Conservation (phyloP, 2,888 invertebrate species). For the Agrenia bidenticulata region DNA sequence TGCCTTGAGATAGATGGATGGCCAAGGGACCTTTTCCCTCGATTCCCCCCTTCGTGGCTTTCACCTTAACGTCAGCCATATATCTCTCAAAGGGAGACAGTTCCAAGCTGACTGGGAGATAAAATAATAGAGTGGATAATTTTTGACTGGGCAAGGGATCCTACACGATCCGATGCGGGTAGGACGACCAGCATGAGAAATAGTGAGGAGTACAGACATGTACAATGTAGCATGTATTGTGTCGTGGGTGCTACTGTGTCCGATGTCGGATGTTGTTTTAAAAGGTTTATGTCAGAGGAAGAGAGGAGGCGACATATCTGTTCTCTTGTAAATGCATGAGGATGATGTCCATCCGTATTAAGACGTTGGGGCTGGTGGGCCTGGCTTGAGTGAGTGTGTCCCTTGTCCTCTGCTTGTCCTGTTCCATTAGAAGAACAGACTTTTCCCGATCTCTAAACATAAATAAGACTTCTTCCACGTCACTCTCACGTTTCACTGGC, state of each 20-base stretch:
- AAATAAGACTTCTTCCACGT: slow-evolving; percentile 54
- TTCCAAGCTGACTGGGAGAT: slow-evolving; percentile 12
- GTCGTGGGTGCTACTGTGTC: neutral
- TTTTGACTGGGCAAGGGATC: slow-evolving; percentile 9
- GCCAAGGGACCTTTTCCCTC: no score
- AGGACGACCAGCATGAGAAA: no score
- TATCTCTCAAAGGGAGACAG: slow-evolving; percentile 15
- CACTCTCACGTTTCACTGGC: slow-evolving; percentile 53
- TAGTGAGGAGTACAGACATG: no score
- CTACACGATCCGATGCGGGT: no score
- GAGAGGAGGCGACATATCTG: neutral
- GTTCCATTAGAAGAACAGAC: slow-evolving; percentile 51
- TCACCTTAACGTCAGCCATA: slow-evolving; percentile 13
- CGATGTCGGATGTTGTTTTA: slow-evolving; percentile 12
- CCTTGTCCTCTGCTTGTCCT: slow-evolving; percentile 52
- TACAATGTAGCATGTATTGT: no score
- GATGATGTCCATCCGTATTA: slow-evolving; percentile 12
- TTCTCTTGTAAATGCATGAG: slow-evolving; percentile 10
- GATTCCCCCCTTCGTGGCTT: slow-evolving; percentile 4
- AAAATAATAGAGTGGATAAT: slow-evolving; percentile 21
- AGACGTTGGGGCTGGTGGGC: slow-evolving; percentile 7
- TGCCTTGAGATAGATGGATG: slow-evolving; percentile 3
- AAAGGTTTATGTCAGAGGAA: slow-evolving; percentile 14
- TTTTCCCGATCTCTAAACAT: slow-evolving; percentile 51
- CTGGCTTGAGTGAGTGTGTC: slow-evolving; percentile 21